These are phyloP conservation scores for Rosalia funebris DNA, from an alignment of 2,888 invertebrate genomes.

Conservation along the genomic window DNA sequence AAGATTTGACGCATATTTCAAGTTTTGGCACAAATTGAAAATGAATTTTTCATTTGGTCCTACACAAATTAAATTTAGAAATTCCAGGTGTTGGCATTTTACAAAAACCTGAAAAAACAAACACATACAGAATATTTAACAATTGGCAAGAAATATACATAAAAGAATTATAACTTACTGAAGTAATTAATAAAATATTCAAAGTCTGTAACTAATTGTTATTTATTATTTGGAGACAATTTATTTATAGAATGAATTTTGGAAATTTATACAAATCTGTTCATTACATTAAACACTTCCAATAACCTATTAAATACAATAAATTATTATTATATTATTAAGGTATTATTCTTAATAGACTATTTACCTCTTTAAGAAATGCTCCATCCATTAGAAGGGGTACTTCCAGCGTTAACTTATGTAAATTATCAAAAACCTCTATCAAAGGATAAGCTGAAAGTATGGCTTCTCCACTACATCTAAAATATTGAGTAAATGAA, in stretches of 20 bases:
- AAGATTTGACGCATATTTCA: slow-evolving; percentile 22
- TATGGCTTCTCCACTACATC: slow-evolving; percentile 21
- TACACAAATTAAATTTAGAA: slow-evolving; percentile 18
- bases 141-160: background rate
- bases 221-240: too few species aligned
- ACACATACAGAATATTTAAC: too few species aligned
- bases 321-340: background rate
- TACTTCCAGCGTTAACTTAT: slow-evolving; percentile 27
- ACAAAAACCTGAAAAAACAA: slow-evolving; percentile 31
- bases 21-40: slow-evolving; percentile 22
- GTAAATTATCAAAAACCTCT: slow-evolving; percentile 22
- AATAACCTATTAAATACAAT: background rate
- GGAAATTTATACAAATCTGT: too few species aligned
- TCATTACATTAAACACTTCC: too few species aligned
- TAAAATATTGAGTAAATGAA: slow-evolving; percentile 4
- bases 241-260: too few species aligned
- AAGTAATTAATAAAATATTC: too few species aligned
- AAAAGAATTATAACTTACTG: background rate
- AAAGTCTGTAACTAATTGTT: too few species aligned
- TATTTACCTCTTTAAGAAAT: slow-evolving; percentile 29
- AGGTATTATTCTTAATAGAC: background rate
- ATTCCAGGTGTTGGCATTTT: slow-evolving; percentile 25
- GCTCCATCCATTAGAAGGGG: slow-evolving; percentile 26
- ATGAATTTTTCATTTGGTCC: slow-evolving; percentile 29
- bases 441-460: slow-evolving; percentile 26